Conservation (phyloP, 2,888 invertebrate species). For the Pyralis farinalis region DNA sequence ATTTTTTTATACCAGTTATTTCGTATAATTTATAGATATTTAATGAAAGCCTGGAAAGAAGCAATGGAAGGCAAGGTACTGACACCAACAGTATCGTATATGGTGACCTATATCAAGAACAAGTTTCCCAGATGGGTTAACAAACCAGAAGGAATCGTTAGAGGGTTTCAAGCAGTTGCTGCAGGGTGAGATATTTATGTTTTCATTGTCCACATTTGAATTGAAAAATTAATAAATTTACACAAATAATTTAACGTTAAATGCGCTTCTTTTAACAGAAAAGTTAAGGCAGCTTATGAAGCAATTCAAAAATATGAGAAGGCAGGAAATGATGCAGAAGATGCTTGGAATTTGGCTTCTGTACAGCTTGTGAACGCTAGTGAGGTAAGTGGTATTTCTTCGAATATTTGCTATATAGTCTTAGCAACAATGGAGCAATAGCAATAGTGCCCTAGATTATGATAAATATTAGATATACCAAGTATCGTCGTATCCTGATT, state of each 20-base stretch:
- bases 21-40: constrained; percentile 72
- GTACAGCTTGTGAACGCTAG: constrained; percentile 91
- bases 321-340: constrained; percentile 65
- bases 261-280: constrained; percentile 11
- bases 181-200: constrained; percentile 71
- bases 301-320: constrained; percentile 13
- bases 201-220: too few species aligned
- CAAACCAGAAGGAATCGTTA: constrained; percentile 74
- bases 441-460: too few species aligned
- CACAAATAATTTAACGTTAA: too few species aligned
- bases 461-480: too few species aligned
- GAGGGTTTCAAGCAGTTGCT: constrained; percentile 82
- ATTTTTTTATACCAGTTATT: too few species aligned
- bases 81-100: constrained; percentile 86
- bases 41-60: constrained; percentile 89
- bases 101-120: constrained; percentile 52
- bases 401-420: too few species aligned
- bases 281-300: constrained; percentile 17
- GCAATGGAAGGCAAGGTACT: constrained; percentile 81
- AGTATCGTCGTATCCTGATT: too few species aligned
- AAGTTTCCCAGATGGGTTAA: constrained; percentile 49
- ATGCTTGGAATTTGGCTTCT: constrained; percentile 93
- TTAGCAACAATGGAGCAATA: too few species aligned
- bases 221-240: too few species aligned
- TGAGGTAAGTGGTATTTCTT: constrained; percentile 86